These are phyloP conservation scores for Scrobipalpa costella DNA, from an alignment of 2,888 invertebrate genomes.

Conservation along the genomic window DNA sequence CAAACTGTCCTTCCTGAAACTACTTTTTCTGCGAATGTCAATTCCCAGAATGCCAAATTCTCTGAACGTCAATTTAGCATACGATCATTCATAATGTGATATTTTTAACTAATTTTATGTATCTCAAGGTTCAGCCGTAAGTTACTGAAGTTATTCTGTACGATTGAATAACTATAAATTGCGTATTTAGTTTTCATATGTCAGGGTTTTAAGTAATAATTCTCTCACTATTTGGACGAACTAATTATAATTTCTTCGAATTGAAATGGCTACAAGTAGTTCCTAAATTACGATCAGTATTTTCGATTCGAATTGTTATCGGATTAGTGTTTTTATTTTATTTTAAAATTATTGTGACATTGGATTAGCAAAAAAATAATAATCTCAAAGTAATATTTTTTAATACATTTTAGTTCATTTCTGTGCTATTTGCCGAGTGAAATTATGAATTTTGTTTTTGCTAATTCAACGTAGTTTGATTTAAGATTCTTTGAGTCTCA, in stretches of 20 bases:
- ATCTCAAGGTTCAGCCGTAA: too few species aligned
- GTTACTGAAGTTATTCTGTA: too few species aligned
- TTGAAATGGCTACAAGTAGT: conserved; percentile 68
- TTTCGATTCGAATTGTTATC: conserved; percentile 47
- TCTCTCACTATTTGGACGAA: background rate
- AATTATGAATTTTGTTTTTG: background rate
- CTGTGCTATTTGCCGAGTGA: background rate
- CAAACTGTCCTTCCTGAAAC: background rate
- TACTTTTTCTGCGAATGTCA: background rate
- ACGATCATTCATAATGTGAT: too few species aligned
- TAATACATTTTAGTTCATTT: background rate
- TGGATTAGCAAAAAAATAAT: too few species aligned
- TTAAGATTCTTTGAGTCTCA: conserved; percentile 2
- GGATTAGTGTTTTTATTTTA: conserved; percentile 36
- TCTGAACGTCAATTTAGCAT: background rate
- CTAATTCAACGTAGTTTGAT: conserved; percentile 5
- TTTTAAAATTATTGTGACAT: too few species aligned
- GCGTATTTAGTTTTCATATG: background rate
- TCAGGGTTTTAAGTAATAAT: background rate
- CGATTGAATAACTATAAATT: too few species aligned
- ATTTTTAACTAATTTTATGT: too few species aligned
- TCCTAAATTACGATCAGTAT: conserved; percentile 79
- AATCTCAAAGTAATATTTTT: too few species aligned
- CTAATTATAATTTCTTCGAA: conserved; percentile 36
- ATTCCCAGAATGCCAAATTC: background rate